Evolutionary conservation across 2,888 invertebrate species (phyloP), one percentile per base, ranked within the genome.

Genomic region (Scrobipalpa costella): DNA sequence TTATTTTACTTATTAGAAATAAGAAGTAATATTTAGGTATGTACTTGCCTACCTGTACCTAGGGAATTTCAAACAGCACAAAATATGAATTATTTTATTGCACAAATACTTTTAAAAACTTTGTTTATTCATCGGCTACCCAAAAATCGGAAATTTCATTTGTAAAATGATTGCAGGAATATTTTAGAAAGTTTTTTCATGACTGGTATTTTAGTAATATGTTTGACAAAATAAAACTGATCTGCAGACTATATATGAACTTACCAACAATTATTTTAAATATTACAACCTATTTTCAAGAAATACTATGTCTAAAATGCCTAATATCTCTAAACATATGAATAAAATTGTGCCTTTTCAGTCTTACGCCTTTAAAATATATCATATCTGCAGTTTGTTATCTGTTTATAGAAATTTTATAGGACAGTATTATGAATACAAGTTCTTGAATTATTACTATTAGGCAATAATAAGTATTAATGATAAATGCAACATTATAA

Each of bases 391-490:
- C 15, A n/a, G n/a, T 13, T 44, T 44, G 40, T 40, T 40, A 40
- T 40, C n/a, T n/a, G 13, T 52, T 52, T 27, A 21, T 27, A 21
- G 13, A 27, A 27, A 1, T 52, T 7, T 52, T 0, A 52, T 68
- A 74, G 78, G 78, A 76, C 82, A 83, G 83, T 86, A 84, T 83
- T 82, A 78, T 21, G 77, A 75, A 74, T 72, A 72, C 68, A 59
- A 64, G 55, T 62, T 76, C 76, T 81, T 72, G 71, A 77, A 77
- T 75, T 75, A 27, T 27, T 27, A 27, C 5, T 27, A 27, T 73
- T 82, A 84, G 78, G 79, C 81, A 80, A 83, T 83, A 84, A 72
- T 83, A 83, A 72, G 49, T 49, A 59, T n/a, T 62, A 59, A 78
- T 76, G 71, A 71, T 69, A 76, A 73, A 76, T 13, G 19, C 21